A percentile compares a stretch with the other conserved stretches of the same genome.
Evolutionary conservation across 2,888 invertebrate genomes (phyloP).

Genomic region (Cheilosia vulpina): DNA sequence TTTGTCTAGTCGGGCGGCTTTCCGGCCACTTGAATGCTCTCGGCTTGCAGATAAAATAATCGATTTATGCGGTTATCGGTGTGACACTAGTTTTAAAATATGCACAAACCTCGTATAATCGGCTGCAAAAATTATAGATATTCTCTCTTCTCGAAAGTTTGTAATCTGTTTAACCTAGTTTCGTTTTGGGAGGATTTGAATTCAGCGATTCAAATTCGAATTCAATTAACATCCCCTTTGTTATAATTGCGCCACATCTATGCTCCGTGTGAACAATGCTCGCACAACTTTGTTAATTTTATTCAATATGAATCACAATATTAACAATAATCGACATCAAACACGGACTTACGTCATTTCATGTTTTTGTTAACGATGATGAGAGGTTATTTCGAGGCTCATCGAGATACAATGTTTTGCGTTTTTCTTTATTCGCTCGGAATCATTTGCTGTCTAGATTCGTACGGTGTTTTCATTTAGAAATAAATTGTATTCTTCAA

Average conservation of each 20-base stretch:
- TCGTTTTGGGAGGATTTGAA: neutral
- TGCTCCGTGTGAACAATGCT: neutral
- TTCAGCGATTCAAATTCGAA: neutral
- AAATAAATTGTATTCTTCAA: neutral
- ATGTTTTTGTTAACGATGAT: neutral
- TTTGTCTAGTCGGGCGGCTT: slow-evolving; percentile 1
- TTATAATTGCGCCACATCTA: neutral
- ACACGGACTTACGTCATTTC: neutral
- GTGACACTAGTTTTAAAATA: neutral
- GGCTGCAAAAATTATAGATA: neutral
- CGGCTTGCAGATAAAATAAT: neutral
- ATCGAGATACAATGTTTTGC: neutral
- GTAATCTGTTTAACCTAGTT: slow-evolving; percentile 5
- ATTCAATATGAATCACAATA: neutral
- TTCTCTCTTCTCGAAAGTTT: neutral
- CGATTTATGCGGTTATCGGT: neutral
- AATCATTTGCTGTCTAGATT: neutral
- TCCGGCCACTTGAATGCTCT: neutral
- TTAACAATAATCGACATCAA: neutral
- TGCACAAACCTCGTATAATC: neutral
- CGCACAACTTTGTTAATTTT: slow-evolving; percentile 4
- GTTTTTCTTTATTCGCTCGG: neutral
- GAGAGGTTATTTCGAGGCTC: neutral
- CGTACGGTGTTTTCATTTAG: neutral
- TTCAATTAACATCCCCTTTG: neutral